Conservation (phyloP, 2,113 vertebrate species). For the Misgurnus anguillicaudatus region DNA sequence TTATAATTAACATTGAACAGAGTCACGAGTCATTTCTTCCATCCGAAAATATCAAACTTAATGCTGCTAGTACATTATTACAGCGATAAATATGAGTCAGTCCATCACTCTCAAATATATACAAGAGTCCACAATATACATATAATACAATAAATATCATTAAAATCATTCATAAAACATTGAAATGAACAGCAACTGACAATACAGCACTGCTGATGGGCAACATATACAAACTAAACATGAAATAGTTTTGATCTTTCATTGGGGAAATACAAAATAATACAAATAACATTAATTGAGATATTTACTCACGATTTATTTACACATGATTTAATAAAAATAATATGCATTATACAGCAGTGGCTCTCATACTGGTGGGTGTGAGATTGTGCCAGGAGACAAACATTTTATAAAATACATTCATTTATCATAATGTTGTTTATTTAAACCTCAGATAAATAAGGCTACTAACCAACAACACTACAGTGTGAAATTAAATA, state of each 20-base stretch:
- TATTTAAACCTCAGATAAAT: background rate
- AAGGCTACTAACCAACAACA: no score
- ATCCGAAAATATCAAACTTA: conserved; percentile 42
- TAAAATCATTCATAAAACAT: conserved; percentile 70
- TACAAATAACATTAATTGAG: no score
- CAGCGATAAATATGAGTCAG: conserved; percentile 79
- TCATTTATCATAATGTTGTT: no score
- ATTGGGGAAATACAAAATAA: background rate
- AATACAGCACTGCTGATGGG: conserved; percentile 45
- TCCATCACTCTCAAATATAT: conserved; percentile 79
- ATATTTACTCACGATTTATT: no score
- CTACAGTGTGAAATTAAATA: no score
- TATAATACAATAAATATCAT: conserved; percentile 66
- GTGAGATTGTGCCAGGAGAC: no score
- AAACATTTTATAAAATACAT: background rate
- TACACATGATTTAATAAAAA: no score
- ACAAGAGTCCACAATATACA: conserved; percentile 80
- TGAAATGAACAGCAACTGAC: conserved; percentile 66
- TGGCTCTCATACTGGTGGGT: no score
- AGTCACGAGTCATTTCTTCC: background rate
- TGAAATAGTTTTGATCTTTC: background rate
- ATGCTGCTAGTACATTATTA: conserved; percentile 83
- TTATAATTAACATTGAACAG: conserved; percentile 43
- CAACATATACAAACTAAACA: conserved; percentile 48
- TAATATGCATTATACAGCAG: no score